Evolutionary conservation across 2,113 vertebrate species (phyloP), one percentile per base, ranked within the genome.

Genomic region (Chascanopsetta lugubris): DNA sequence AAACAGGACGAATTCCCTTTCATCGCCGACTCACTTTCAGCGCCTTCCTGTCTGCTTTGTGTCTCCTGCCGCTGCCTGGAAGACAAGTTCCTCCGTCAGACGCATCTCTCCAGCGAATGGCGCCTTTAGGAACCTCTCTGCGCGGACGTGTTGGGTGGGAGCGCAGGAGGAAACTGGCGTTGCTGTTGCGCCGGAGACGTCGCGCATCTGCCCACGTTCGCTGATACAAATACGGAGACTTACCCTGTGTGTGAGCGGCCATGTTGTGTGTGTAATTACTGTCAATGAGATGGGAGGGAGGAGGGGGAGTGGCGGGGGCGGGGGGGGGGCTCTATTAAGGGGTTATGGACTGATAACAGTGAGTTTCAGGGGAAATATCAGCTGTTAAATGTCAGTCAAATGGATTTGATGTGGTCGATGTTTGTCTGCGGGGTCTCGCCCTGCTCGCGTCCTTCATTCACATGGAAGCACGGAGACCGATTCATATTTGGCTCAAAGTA

Each of bases 381-480:
- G 72, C 82, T 64, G 64, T 72, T 84, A 84, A 88, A 88, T 86
- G 85, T 90, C 83, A 86, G 80, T 78, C 78, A 86, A 87, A 85
- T 87, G 36, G 80, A 87, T 86, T 87, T 88, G 79, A 50, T 77
- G 30, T 57, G 74, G 66, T 86, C 59, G 40, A 60, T 84, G 54
- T 75, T 79, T 82, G 80, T 62, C 72, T 70, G 72, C 47, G 48
- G 46, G 42, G 25, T 27, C 26, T 56, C 40, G 29, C 54, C 8
- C 36, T 56, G 50, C 61, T 2, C 69, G 73, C 11, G 61, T 64
- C 61, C 57, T 79, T 80, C 66, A 73, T 46, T 72, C 71, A 79
- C 61, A 71, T 64, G 71, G 38, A 61, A 17, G 46, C 29, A 6
- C 25, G 27, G 38, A 34, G 34, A 74, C 61, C 68, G 60, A 74